phyloP scores from a whole-genome alignment of 1,140 invertebrate genomes.

The Drosophila subobscura region DNA sequence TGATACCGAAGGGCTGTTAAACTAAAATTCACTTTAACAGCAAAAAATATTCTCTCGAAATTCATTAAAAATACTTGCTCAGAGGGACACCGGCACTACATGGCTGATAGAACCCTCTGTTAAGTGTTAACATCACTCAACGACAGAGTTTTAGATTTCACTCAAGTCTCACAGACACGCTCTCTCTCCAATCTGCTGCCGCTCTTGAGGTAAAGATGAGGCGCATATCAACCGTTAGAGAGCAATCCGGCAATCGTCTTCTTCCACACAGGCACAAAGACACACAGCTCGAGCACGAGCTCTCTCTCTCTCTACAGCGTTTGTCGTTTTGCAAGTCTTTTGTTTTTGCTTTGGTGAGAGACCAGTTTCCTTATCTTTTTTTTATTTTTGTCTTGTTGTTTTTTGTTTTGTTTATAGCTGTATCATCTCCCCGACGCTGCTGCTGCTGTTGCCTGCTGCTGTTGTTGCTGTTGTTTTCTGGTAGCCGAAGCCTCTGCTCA shows the following conservation, averaged over 20 bases:
- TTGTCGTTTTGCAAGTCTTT: constrained; percentile 58
- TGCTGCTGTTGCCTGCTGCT: constrained; percentile 25
- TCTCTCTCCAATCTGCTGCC: not conserved
- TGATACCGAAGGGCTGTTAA: not conserved
- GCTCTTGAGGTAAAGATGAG: constrained; percentile 29
- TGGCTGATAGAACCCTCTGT: constrained; percentile 12
- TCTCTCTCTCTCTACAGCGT: not conserved
- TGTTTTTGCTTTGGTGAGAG: constrained; percentile 49
- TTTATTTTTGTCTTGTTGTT: constrained; percentile 8
- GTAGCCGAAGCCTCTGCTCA: constrained; percentile 42
- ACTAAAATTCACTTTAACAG: too few species aligned
- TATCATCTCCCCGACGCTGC: constrained; percentile 50
- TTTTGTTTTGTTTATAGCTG: constrained; percentile 70
- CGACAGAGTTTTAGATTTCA: constrained; percentile 7
- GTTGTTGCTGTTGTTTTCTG: constrained; percentile 36
- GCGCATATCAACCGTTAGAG: constrained; percentile 72
- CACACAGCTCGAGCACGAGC: constrained; percentile 12
- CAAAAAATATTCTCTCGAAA: too few species aligned
- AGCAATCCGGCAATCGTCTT: constrained; percentile 45
- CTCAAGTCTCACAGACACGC: constrained; percentile 12
- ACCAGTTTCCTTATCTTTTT: constrained; percentile 21
- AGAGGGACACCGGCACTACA: too few species aligned
- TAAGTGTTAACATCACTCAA: constrained; percentile 65
- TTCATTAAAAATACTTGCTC: too few species aligned
- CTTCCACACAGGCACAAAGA: constrained; percentile 39